Evolutionary conservation across 1,140 invertebrate genomes (phyloP).

Genomic region (Augochlora pura): DNA sequence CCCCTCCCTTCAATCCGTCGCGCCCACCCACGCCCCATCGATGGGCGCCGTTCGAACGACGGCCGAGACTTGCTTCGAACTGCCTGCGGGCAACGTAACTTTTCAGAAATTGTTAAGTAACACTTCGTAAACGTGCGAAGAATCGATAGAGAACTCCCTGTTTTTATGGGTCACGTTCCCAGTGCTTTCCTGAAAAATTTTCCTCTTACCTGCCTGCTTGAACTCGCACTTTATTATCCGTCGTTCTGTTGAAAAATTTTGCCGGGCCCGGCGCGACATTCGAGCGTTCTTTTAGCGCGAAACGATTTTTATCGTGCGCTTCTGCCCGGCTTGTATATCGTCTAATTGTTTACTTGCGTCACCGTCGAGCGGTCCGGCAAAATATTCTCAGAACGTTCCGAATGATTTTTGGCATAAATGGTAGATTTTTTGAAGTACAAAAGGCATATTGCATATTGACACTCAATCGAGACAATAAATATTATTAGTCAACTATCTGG

Average conservation of each 20-base stretch:
- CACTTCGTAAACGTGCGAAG: constrained; percentile 1
- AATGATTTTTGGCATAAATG: too few relatives aligned
- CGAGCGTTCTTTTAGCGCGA: neutral
- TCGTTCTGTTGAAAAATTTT: neutral
- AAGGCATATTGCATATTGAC: too few relatives aligned
- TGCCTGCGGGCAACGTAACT: constrained; percentile 17
- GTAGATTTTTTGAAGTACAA: too few relatives aligned
- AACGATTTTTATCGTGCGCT: neutral
- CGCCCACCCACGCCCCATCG: neutral
- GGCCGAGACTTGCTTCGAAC: neutral
- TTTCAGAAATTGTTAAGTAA: constrained; percentile 24
- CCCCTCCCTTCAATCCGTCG: neutral
- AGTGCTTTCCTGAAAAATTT: neutral
- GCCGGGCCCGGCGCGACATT: neutral
- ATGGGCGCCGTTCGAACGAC: too few relatives aligned
- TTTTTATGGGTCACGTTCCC: neutral
- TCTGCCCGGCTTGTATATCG: neutral
- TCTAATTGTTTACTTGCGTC: neutral
- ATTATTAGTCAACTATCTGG: too few relatives aligned
- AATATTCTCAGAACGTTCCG: too few relatives aligned
- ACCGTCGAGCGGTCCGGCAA: too few relatives aligned
- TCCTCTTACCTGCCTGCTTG: neutral
- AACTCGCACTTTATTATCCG: neutral
- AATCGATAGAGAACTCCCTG: constrained; percentile 3
- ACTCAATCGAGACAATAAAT: too few relatives aligned